Evolutionary conservation across 2,113 vertebrate genomes (phyloP).

Genomic region (Ariopsis seemanni): DNA sequence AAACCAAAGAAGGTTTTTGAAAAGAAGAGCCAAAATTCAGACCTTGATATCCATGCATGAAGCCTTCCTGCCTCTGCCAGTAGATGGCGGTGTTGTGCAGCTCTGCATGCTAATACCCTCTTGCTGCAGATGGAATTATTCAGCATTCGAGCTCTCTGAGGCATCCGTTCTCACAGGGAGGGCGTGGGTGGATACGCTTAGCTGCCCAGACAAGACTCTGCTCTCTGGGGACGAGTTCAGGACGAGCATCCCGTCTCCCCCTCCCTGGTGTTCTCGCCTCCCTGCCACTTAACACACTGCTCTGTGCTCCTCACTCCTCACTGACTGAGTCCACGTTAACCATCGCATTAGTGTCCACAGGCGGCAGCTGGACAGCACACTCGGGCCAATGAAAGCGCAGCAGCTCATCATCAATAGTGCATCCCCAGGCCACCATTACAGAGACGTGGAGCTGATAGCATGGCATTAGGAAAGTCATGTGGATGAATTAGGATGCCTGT

Average conservation of each 20-base stretch:
- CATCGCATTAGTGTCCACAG: constrained; percentile 31
- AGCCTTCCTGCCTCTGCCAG: constrained; percentile 53
- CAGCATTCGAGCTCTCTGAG: constrained; percentile 13
- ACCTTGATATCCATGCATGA: neutral
- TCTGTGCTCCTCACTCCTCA: constrained; percentile 41
- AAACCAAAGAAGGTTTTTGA: neutral
- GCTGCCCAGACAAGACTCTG: constrained; percentile 46
- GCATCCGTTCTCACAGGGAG: neutral
- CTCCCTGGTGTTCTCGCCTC: constrained; percentile 22
- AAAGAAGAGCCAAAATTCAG: neutral
- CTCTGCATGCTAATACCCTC: constrained; percentile 26
- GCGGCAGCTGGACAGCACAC: constrained; percentile 27
- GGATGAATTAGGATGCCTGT: constrained; percentile 13
- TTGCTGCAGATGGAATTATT: constrained; percentile 38
- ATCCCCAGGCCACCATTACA: constrained; percentile 19
- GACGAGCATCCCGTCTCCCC: constrained; percentile 6
- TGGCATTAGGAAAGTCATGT: neutral
- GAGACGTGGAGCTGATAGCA: constrained; percentile 17
- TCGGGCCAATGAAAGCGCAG: constrained; percentile 19
- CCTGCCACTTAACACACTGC: constrained; percentile 47
- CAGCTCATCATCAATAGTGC: constrained; percentile 27
- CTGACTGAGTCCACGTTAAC: constrained; percentile 47
- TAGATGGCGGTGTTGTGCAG: constrained; percentile 56
- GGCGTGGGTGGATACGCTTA: constrained; percentile 29
- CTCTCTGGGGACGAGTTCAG: constrained; percentile 39